Evolutionary conservation across 2,113 vertebrate genomes (phyloP), one percentile per base, ranked within the genome.

Genomic region (Galemys pyrenaicus): DNA sequence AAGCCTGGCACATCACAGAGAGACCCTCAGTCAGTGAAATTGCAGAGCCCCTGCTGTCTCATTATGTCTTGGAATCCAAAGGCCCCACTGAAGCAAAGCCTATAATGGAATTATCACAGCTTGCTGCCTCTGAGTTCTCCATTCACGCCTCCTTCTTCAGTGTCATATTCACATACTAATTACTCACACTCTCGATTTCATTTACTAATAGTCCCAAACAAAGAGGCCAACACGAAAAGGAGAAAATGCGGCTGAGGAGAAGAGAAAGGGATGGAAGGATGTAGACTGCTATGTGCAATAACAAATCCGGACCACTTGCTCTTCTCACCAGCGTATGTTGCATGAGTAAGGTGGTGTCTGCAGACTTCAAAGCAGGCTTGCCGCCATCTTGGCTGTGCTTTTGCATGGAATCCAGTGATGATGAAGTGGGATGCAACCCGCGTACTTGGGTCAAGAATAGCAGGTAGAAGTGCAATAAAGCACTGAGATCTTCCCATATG

Each of bases 61-160:
- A 96, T 96, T 93, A 88, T 68, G 19, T 65, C 60, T 71, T 92
- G 68, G 84, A 80, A 95, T 94, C 62, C 49, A 74, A 80, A 94
- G 84, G 83, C 49, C 84, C 89, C 80, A 58, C 41, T 41, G 83
- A 96, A 95, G 93, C 86, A 93, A 79, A 90, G 78, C 73, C 91
- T 93, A 26, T 94, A 87, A 95, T 91, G 60, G 92, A 85, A 96
- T 94, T 92, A 97, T 88, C 93, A 94, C 92, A 96, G 90, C 58
- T 80, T 96, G 77, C 84, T 39, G 46, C 64, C 89, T 94, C 92
- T 71, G 54, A 85, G 73, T 91, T 91, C 87, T 51, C 37, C 84
- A 82, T 75, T 83, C 78, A 75, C 1, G 2, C 49, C 75, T 95
- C 64, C 89, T 96, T 60, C 60, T 56, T 80, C 73, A 32, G 54